Evolutionary conservation across 2,113 vertebrate genomes (phyloP).

Genomic region (Ceyx cyanopectus): DNA sequence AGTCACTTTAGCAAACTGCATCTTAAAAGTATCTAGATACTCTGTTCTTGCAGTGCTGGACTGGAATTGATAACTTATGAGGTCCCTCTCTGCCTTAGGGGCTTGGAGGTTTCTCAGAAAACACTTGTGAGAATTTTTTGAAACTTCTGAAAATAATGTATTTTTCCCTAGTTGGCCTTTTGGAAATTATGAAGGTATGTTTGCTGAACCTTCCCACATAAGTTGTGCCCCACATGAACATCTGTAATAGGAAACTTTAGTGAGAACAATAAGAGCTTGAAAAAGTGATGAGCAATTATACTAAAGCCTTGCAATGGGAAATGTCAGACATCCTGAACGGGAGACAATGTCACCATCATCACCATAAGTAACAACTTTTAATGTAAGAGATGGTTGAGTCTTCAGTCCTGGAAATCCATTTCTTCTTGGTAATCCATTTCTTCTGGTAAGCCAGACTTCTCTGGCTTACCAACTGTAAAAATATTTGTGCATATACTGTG

Average conservation of each 20-base stretch:
- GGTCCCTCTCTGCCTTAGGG: background rate
- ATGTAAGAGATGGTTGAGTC: background rate
- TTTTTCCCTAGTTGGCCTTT: constrained; percentile 25
- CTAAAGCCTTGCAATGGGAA: background rate
- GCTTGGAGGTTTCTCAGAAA: constrained; percentile 39
- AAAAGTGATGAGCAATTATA: background rate
- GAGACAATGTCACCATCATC: background rate
- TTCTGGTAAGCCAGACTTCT: background rate
- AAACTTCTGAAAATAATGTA: constrained; percentile 15
- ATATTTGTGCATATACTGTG: background rate
- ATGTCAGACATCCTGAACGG: background rate
- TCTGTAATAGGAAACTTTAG: constrained; percentile 7
- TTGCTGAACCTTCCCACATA: constrained; percentile 33
- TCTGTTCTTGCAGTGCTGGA: background rate
- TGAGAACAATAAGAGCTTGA: background rate
- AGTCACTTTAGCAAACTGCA: background rate
- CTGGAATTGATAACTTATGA: background rate
- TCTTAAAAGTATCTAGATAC: background rate
- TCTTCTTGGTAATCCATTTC: background rate
- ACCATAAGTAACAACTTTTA: background rate
- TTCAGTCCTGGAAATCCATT: background rate
- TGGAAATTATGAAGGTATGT: background rate
- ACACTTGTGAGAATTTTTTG: constrained; percentile 14
- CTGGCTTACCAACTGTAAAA: background rate
- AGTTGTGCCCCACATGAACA: background rate